Base-by-base conservation (phyloP, 53 echinoderm and acorn worm genomes). In the Hippasteria phrygiana region DNA sequence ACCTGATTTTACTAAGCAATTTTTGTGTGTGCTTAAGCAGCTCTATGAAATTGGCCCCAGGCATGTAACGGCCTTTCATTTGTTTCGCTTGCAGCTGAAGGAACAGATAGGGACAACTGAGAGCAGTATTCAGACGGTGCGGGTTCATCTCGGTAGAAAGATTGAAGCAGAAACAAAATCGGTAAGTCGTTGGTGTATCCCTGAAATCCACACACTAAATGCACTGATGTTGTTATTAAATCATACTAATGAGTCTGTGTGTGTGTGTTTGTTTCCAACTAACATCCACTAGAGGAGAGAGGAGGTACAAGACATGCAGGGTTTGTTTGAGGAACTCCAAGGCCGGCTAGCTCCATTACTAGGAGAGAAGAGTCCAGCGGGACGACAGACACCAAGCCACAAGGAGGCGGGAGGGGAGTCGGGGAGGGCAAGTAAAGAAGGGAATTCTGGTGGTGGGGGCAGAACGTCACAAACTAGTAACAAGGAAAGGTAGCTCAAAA, bases 111-210 rank as follows among this genome's bases (percentile, higher is more conserved):
- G 90, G 1, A 99, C 91, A 66, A 90, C 91, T 34, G 95, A 96
- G 75, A 96, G 78, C 26, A 98, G 93, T 65, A 93, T 99, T 31
- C 93, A 95, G 90, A 99, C 96, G 1, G 91, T 99, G 48, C 88
- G 93, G 3, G 93, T 94, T 26, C 99, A 99, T 70, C 90, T 99
- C 2, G 90, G 91, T 26, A 96, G 95, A 56, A 98, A 99, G 92
- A 91, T 96, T 43, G 95, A 99, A 20, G 50, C 88, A 0, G 99
- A 99, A 65, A 93, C 94, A 0, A 99, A 96, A 92, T 77, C 94
- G 80, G 99, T 99, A 83, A 93, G 95, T 94, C 16, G 18, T 14
- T 55, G 12, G 2, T 16, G n/a, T n/a, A n/a, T n/a, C n/a, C n/a
- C n/a, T n/a, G n/a, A n/a, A n/a, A n/a, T n/a, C n/a, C n/a, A n/a